Evolutionary conservation across 2,888 invertebrate species (phyloP), one percentile per base, ranked within the genome.

Genomic region (Leptogaster cylindrica): DNA sequence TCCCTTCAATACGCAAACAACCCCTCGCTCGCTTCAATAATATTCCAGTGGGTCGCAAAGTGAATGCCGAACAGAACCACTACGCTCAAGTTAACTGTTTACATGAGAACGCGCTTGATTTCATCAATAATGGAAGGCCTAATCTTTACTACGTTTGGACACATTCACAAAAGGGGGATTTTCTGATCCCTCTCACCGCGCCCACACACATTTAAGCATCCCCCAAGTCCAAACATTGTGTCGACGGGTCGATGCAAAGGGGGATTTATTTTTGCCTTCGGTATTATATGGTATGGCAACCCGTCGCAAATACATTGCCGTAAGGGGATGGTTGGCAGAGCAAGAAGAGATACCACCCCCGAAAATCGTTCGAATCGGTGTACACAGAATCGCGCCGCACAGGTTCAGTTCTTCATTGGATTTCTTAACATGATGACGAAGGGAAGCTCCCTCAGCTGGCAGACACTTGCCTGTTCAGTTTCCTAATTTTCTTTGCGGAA

Each of bases 321-420:
- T 8, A 14, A n/a, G 3, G 6, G 14, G 41, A n/a, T n/a, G n/a
- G n/a, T n/a, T n/a, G n/a, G n/a, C n/a, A 12, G 12, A 18, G 33
- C 25, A 36, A 28, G 55, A 36, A 55, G 36, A 33, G 20, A 39
- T 8, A 20, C 58, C 58, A 25, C 58, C 58, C 58, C 58, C 58
- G 31, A 58, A 58, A 58, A 58, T 39, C 39, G 41, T 58, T 58
- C 39, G n/a, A n/a, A 36, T 12, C 58, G 14, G 27, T 23, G 41
- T 39, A 58, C 39, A 27, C n/a, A n/a, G n/a, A n/a, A n/a, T n/a
- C n/a, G n/a, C n/a, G n/a, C 23, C 25, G 12, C 23, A 58, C 58
- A 39, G 41, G 25, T 58, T 58, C 58, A 58, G 58, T 58, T 23
- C 14, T 36, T 23, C 25, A 58, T 36, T 25, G 58, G 58, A 39